Conservation (phyloP, 1,140 invertebrate species). For the Drosophila baimaii region DNA sequence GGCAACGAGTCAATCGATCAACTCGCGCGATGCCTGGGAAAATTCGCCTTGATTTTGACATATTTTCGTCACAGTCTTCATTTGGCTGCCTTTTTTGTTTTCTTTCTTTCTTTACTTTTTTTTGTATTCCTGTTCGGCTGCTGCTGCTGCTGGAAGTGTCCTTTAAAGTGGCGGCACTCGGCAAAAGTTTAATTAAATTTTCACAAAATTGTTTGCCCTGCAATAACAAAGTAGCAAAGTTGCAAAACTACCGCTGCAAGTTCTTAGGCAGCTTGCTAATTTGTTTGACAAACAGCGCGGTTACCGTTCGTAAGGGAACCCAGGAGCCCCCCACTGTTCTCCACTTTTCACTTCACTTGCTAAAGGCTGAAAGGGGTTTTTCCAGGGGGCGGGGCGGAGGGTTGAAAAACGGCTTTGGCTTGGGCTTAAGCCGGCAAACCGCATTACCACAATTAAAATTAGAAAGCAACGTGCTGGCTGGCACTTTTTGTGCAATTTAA, state of each 20-base stretch:
- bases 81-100: not conserved
- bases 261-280: constrained; percentile 73
- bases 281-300: constrained; percentile 72
- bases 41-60: constrained; percentile 64
- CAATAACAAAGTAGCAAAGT: constrained; percentile 70
- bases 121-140: not conserved
- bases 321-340: constrained; percentile 6
- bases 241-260: constrained; percentile 61
- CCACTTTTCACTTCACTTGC: constrained; percentile 10
- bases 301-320: constrained; percentile 40
- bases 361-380: constrained; percentile 13
- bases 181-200: constrained; percentile 71
- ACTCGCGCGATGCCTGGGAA: constrained; percentile 36
- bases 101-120: not conserved
- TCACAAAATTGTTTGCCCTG: constrained; percentile 64
- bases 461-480: constrained; percentile 51
- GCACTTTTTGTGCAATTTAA: constrained; percentile 64
- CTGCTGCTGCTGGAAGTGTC: constrained; percentile 8
- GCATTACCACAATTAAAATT: constrained; percentile 69
- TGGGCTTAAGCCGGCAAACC: constrained; percentile 52
- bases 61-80: constrained; percentile 59
- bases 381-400: not conserved
- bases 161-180: constrained; percentile 61
- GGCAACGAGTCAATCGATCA: constrained; percentile 76
- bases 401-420: constrained; percentile 8